A percentile compares a stretch with the other conserved stretches of the same genome.
Evolutionary conservation across 2,888 invertebrate genomes (phyloP).

Genomic region (Atethmia centrago): DNA sequence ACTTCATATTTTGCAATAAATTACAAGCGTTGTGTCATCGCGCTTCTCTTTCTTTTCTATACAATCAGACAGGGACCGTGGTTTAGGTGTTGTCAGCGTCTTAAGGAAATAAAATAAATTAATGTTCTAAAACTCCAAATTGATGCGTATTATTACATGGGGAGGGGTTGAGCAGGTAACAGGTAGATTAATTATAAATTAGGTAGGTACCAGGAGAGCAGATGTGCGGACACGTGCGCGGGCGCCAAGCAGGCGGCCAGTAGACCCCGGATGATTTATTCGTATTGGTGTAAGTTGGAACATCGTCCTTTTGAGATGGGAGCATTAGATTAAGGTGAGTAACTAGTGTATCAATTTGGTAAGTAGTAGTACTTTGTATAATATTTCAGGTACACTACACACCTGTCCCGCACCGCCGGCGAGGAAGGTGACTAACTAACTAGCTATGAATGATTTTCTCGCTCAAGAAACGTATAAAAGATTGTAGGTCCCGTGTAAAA

Average conservation of each 20-base stretch:
- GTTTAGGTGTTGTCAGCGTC: no score
- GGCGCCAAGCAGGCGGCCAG: conserved; percentile 39
- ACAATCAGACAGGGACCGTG: no score
- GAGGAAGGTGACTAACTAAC: no score
- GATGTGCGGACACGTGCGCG: conserved; percentile 81
- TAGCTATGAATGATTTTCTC: neutral
- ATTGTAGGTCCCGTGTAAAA: no score
- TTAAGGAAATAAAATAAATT: conserved; percentile 8
- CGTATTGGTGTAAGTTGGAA: conserved; percentile 32
- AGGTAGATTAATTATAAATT: conserved; percentile 77
- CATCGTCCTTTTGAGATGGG: conserved; percentile 15
- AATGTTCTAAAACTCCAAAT: conserved; percentile 31
- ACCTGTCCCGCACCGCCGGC: no score
- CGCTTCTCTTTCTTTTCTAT: no score
- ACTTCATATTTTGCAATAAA: no score
- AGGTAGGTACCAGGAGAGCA: conserved; percentile 70
- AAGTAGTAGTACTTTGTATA: neutral
- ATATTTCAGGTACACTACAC: no score
- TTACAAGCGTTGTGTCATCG: no score
- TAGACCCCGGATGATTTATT: conserved; percentile 57
- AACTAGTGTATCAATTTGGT: neutral
- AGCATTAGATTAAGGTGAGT: conserved; percentile 23
- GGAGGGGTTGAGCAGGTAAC: conserved; percentile 56
- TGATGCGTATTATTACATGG: conserved; percentile 24
- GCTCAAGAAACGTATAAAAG: no score